phyloP scores from a whole-genome alignment of 2,888 invertebrate species.

The Punctoribates punctum region DNA sequence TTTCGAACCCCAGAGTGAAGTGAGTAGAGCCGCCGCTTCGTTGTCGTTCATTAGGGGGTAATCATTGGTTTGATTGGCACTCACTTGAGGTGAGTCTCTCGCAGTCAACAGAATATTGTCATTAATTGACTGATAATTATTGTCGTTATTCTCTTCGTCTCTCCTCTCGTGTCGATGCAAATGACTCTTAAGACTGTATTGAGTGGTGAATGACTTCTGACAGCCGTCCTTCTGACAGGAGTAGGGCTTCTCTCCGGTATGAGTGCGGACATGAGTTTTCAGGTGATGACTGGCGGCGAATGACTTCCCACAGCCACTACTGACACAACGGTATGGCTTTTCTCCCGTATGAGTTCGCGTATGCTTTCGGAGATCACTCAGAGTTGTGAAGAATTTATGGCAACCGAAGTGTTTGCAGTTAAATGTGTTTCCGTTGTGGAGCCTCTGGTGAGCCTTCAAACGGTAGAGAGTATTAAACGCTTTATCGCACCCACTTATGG shows the following conservation, averaged over 20 bases:
- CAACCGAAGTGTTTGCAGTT: constrained; percentile 80
- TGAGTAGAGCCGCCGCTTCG: constrained; percentile 37
- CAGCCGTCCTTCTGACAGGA: constrained; percentile 67
- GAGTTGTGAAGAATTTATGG: constrained; percentile 84
- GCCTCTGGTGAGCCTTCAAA: constrained; percentile 79
- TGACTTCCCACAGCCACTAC: constrained; percentile 78
- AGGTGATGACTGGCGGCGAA: constrained; percentile 91
- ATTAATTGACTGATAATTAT: neutral
- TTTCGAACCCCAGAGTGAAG: constrained; percentile 29
- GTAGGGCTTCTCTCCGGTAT: constrained; percentile 60
- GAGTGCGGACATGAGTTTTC: constrained; percentile 66
- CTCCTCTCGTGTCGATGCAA: constrained; percentile 63
- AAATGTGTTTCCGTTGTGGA: constrained; percentile 91
- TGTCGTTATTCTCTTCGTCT: neutral
- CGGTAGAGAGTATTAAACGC: constrained; percentile 91
- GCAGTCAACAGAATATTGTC: neutral
- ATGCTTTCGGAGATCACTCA: constrained; percentile 91
- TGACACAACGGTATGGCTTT: constrained; percentile 50
- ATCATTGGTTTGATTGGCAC: neutral
- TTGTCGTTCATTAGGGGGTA: constrained; percentile 12
- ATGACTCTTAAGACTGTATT: constrained; percentile 77
- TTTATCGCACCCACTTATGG: constrained; percentile 75
- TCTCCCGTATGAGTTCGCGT: constrained; percentile 77
- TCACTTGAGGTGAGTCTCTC: neutral
- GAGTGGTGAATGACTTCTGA: constrained; percentile 72